A percentile compares a stretch with the other conserved stretches of the same genome.
Evolutionary conservation across 2,113 vertebrate genomes (phyloP).

Genomic region (Channa argus): DNA sequence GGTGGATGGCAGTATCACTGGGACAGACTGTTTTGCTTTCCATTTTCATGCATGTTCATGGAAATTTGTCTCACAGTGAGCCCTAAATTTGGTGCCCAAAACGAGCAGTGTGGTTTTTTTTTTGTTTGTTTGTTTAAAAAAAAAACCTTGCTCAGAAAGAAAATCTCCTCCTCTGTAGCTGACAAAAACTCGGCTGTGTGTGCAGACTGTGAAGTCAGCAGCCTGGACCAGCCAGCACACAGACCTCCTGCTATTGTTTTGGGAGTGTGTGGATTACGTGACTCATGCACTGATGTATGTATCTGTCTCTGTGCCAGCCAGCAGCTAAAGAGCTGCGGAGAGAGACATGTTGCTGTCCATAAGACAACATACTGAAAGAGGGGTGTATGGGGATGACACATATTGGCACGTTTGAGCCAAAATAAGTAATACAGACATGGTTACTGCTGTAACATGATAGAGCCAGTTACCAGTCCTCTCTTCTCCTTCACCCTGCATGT

Average conservation of each 20-base stretch:
- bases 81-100: slow-evolving; percentile 31
- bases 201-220: slow-evolving; percentile 80
- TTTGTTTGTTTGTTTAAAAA: background rate
- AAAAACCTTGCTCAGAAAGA: slow-evolving; percentile 63
- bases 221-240: slow-evolving; percentile 53
- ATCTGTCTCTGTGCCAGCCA: slow-evolving; percentile 69
- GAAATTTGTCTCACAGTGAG: slow-evolving; percentile 14
- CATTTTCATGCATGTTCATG: slow-evolving; percentile 28
- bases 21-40: slow-evolving; percentile 31
- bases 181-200: slow-evolving; percentile 70
- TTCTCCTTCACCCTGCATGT: background rate
- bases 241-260: slow-evolving; percentile 84
- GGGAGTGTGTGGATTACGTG: slow-evolving; percentile 76
- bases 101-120: slow-evolving; percentile 19
- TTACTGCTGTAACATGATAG: slow-evolving; percentile 30
- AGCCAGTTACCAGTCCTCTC: background rate
- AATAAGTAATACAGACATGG: slow-evolving; percentile 26
- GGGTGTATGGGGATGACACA: background rate
- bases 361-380: slow-evolving; percentile 24
- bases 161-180: slow-evolving; percentile 52
- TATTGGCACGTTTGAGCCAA: slow-evolving; percentile 14
- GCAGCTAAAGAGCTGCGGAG: slow-evolving; percentile 15
- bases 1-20: slow-evolving; percentile 20
- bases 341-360: slow-evolving; percentile 30
- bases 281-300: slow-evolving; percentile 80